Percentiles rank a stretch among this genome's conserved stretches.
These are phyloP conservation scores for Chrysodeixis includens DNA, from an alignment of 2,888 invertebrate species.

Conservation along the genomic window DNA sequence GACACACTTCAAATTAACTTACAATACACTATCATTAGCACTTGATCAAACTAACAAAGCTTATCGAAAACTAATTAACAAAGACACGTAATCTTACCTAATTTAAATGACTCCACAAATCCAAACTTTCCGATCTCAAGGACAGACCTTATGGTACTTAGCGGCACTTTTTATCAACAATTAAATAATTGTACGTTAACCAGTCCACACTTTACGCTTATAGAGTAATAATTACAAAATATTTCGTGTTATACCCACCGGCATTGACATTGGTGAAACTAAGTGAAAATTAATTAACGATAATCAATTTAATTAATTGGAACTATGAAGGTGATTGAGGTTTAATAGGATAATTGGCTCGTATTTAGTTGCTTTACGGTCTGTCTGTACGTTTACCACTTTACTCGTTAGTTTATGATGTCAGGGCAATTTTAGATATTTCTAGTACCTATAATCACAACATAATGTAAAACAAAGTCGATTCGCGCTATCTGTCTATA, in stretches of 20 bases:
- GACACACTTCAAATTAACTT: too few species aligned
- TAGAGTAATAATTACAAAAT: slow-evolving; percentile 38
- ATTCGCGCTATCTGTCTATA: too few species aligned
- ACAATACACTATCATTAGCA: not conserved
- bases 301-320: slow-evolving; percentile 48
- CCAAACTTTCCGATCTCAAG: slow-evolving; percentile 31
- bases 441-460: too few species aligned
- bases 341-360: slow-evolving; percentile 21
- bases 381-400: too few species aligned
- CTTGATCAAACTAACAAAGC: not conserved
- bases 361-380: slow-evolving; percentile 5
- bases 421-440: too few species aligned
- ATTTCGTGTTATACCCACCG: slow-evolving; percentile 45
- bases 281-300: slow-evolving; percentile 46
- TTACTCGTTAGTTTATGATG: too few species aligned
- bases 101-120: slow-evolving; percentile 15
- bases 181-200: slow-evolving; percentile 54
- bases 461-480: too few species aligned
- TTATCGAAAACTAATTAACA: slow-evolving; percentile 14
- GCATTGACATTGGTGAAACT: slow-evolving; percentile 57
- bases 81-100: slow-evolving; percentile 39
- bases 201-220: slow-evolving; percentile 43
- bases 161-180: slow-evolving; percentile 18
- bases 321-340: slow-evolving; percentile 41
- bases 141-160: slow-evolving; percentile 9